Base-by-base conservation (phyloP, 2,113 vertebrate species). In the Alligator sinensis region DNA sequence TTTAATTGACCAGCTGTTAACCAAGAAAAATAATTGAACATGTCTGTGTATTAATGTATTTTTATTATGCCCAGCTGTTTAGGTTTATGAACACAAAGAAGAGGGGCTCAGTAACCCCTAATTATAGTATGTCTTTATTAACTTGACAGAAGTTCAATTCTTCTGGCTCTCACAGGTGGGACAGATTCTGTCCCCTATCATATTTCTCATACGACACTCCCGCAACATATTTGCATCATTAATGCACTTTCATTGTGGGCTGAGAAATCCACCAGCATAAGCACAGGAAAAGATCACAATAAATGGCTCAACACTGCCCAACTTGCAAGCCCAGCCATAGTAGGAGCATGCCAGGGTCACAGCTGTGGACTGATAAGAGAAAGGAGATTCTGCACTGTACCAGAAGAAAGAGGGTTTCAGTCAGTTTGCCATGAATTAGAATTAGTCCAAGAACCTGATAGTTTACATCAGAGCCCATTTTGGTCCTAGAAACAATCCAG, bases 1-100 rank as follows among this genome's bases (percentile, higher is more conserved):
- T 9, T 17, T 57, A 82, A 62, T 78, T 90, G 93, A 82, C 75
- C 93, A 92, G 91, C 88, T 96, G 84, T 86, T 95, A 83, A 87
- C 64, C 55, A 85, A 78, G 61, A 22, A 79, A 89, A 95, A 95
- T 79, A 24, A 25, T 60, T 79, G 16, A 85, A 85, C n/a, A n/a
- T 57, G 38, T 30, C 70, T 61, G 13, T 77, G 77, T 90, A 81
- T 83, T 92, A 84, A 92, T 89, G 54, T 19, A 75, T 96, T 95
- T 96, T 94, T 80, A 80, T 86, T 82, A 61, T 1, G 1, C 47
- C 84, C 80, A 78, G 82, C 86, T 90, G 34, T 72, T 27, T 80
- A 62, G 17, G 19, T 91, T 87, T 91, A 84, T 17, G 85, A 87
- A 28, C 21, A 30, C 77, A 34, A 79, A 57, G 87, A 96, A 91